Conservation (phyloP, 2,113 vertebrate genomes). For the Pogona vitticeps region DNA sequence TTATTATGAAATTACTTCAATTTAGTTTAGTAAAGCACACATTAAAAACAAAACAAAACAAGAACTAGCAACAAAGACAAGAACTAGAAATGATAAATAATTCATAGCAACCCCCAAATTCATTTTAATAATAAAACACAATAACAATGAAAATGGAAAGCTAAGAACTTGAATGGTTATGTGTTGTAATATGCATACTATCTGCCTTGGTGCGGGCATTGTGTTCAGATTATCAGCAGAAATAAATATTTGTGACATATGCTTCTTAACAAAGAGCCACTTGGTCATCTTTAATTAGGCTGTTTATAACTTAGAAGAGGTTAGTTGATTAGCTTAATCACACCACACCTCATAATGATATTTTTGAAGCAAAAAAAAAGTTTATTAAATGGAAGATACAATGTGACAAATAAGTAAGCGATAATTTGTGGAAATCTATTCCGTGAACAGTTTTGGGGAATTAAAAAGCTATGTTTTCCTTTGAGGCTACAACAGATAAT, state of each 20-base stretch:
- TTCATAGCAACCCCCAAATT: too few relatives aligned
- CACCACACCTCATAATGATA: constrained; percentile 26
- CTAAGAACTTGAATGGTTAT: not conserved
- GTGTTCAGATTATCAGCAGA: not conserved
- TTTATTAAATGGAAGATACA: not conserved
- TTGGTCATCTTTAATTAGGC: constrained; percentile 28
- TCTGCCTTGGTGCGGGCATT: constrained; percentile 17
- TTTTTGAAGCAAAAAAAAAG: not conserved
- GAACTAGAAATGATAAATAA: too few relatives aligned
- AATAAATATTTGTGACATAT: constrained; percentile 15
- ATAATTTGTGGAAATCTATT: constrained; percentile 31
- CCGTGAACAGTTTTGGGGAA: constrained; percentile 15
- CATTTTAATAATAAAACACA: not conserved
- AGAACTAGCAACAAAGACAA: not conserved
- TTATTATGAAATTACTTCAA: not conserved
- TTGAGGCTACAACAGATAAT: not conserved
- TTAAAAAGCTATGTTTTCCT: constrained; percentile 33
- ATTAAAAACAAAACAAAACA: not conserved
- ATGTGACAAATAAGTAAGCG: constrained; percentile 22
- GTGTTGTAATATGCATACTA: constrained; percentile 11
- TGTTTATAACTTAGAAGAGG: not conserved
- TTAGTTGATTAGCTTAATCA: constrained; percentile 41
- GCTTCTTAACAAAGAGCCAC: not conserved
- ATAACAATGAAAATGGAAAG: constrained; percentile 29
- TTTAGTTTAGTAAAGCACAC: not conserved